Evolutionary conservation across 2,888 invertebrate genomes (phyloP).

Genomic region (Achlya flavicornis): DNA sequence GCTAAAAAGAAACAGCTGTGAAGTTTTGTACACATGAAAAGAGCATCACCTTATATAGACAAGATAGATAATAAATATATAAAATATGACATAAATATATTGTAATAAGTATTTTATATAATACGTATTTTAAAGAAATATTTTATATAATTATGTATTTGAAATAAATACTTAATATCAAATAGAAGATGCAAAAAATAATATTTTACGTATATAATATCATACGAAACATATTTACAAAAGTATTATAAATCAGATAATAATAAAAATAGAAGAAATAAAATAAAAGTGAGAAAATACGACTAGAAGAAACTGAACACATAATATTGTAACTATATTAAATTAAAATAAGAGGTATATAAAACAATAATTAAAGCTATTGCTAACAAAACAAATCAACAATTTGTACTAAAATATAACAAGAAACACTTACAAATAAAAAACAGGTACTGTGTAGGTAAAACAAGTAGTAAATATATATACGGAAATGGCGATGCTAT

Average conservation of each 20-base stretch:
- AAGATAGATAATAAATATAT: conserved; percentile 26
- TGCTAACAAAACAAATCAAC: conserved; percentile 40
- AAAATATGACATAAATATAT: conserved; percentile 30
- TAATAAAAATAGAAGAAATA: conserved; percentile 23
- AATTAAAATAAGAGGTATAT: conserved; percentile 33
- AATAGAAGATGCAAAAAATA: conserved; percentile 70
- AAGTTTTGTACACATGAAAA: conserved; percentile 46
- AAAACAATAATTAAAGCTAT: conserved; percentile 64
- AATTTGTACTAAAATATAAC: conserved; percentile 64
- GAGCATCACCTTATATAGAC: conserved; percentile 45
- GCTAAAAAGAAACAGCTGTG: conserved; percentile 36
- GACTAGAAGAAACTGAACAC: conserved; percentile 61
- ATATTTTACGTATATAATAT: conserved; percentile 70
- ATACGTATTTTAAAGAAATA: neutral
- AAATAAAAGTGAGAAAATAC: conserved; percentile 32
- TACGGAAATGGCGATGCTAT: conserved; percentile 46
- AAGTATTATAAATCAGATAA: conserved; percentile 50
- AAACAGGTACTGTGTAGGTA: conserved; percentile 65
- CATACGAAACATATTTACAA: conserved; percentile 79
- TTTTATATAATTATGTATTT: no score
- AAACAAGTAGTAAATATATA: conserved; percentile 30
- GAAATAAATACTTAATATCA: conserved; percentile 35
- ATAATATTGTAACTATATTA: conserved; percentile 45
- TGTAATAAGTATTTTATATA: conserved; percentile 33
- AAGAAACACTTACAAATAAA: conserved; percentile 47